Base-by-base conservation (phyloP, 2,797 vertebrate species). In the Eulemur albifrons region DNA sequence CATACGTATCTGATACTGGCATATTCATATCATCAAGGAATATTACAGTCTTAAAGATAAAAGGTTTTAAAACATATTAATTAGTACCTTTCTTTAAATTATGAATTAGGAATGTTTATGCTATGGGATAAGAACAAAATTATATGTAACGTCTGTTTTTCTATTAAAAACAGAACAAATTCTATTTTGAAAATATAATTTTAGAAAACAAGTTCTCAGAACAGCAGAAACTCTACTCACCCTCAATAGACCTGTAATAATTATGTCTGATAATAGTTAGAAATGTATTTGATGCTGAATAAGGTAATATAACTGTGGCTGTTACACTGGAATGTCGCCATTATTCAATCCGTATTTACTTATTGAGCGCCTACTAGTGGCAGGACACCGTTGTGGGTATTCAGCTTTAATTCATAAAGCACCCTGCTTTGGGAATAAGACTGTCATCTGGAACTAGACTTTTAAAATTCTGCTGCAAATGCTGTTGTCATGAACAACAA, bases 21-120 rank as follows among this genome's bases (percentile, higher is more conserved):
- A 97, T 94, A 70, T 98, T 98, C 90, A 98, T 88, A 79, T 99
- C 98, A 97, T 98, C 98, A 91, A 98, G 97, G 94, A 98, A 98
- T 12, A 98, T 1, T 57, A 98, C 27, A 61, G 97, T 91, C 98
- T 99, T 88, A 77, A 93, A 92, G 83, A 95, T n/a, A 93, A 82
- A 69, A 57, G 2, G 4, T 72, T 88, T 87, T 70, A 76, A 91
- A 88, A 83, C 4, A 52, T 1, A 57, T 85, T 77, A 50, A 72
- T 75, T 79, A 45, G 57, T 48, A 7, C 5, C 65, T 91, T 81
- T 50, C 17, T 57, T 72, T 52, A 40, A 69, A 67, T 85, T 65
- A 81, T n/a, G 3, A 76, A 67, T 50, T 87, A 72, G 3, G 11
- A 40, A 20, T 72, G 85, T 81, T 77, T 93, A 76, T 27, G 21